Conservation (phyloP, 2,113 vertebrate genomes). For the Lagopus leucura region DNA sequence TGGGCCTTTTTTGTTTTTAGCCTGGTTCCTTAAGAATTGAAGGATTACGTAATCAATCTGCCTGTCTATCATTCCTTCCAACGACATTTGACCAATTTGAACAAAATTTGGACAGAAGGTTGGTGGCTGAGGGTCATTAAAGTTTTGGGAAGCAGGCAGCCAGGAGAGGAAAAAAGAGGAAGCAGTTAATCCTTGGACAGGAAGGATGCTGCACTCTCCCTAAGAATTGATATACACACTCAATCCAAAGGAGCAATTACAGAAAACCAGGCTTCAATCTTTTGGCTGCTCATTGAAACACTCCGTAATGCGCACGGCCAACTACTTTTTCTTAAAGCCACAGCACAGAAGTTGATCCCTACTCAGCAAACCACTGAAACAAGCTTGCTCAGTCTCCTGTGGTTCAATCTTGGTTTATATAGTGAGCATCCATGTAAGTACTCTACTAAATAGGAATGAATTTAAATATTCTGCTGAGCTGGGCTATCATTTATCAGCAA, state of each 20-base stretch:
- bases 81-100: not conserved
- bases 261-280: not conserved
- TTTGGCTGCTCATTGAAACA: not conserved
- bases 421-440: not conserved
- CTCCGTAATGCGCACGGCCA: not conserved
- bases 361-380: not conserved
- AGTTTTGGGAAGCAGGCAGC: not conserved
- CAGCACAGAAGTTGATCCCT: not conserved
- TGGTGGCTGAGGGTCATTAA: not conserved
- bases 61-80: not conserved
- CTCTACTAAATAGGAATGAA: not conserved
- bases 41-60: not conserved
- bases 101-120: not conserved
- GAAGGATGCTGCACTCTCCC: not conserved
- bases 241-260: not conserved
- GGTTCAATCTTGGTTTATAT: not conserved
- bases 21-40: not conserved
- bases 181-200: not conserved
- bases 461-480: not conserved
- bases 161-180: not conserved
- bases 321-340: not conserved
- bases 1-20: not conserved
- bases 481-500: not conserved
- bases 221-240: fast-evolving
- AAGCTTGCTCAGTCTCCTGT: not conserved